A percentile compares a stretch with the other conserved stretches of the same genome.
phyloP scores from a whole-genome alignment of 2,113 vertebrate genomes.

The Ciconia maguari region DNA sequence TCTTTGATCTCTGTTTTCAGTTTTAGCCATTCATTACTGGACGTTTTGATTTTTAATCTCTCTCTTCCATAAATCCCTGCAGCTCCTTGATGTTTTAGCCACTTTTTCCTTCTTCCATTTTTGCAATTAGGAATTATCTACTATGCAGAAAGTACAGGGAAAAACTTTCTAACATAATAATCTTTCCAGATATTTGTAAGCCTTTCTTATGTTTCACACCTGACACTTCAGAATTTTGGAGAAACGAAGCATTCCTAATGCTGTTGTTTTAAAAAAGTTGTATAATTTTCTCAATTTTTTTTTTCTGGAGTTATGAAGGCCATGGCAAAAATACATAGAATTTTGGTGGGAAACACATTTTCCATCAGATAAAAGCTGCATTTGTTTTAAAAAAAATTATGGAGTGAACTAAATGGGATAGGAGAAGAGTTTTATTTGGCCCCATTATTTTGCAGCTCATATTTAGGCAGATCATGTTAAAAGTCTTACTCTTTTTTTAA shows the following conservation, averaged over 20 bases:
- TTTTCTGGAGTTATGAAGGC: background rate
- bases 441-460: background rate
- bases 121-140: background rate
- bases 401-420: background rate
- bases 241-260: background rate
- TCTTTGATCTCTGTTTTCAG: background rate
- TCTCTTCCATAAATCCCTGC: background rate
- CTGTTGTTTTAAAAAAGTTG: background rate
- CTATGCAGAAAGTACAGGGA: background rate
- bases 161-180: background rate
- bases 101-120: background rate
- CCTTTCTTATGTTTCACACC: background rate
- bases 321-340: background rate
- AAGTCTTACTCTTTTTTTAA: background rate
- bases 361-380: background rate
- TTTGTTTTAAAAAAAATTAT: background rate
- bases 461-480: background rate
- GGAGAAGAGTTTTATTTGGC: background rate
- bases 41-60: background rate
- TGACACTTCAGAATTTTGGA: background rate
- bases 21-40: background rate
- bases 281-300: background rate
- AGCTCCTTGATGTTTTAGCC: background rate
- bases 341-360: background rate
- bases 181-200: background rate